Percentiles rank a stretch among this genome's conserved stretches.
phyloP scores from a whole-genome alignment of 1,140 invertebrate genomes.

The Drosophila novamexicana region DNA sequence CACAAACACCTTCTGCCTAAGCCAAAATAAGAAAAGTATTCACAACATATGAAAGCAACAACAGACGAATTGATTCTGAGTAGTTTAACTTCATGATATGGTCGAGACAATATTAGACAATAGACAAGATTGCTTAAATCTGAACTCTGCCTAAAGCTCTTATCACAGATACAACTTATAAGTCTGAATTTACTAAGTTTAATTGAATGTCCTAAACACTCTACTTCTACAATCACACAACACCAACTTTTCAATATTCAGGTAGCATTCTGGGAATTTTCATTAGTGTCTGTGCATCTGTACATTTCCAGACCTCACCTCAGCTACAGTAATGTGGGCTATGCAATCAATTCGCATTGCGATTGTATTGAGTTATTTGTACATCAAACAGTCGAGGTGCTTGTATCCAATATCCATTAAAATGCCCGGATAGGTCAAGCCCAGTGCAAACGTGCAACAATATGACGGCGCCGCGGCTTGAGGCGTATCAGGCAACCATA shows the following conservation, averaged over 20 bases:
- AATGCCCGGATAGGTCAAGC: conserved; percentile 11
- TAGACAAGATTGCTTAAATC: no score
- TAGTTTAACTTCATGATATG: no score
- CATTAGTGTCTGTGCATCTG: conserved; percentile 1
- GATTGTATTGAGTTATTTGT: conserved; percentile 31
- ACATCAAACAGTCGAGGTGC: conserved; percentile 20
- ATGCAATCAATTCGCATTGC: conserved; percentile 44
- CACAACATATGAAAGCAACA: not conserved
- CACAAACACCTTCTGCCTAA: not conserved
- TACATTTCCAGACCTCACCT: not conserved
- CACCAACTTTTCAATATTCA: not conserved
- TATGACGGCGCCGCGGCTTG: conserved; percentile 9
- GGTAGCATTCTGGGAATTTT: conserved; percentile 7
- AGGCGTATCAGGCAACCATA: conserved; percentile 12
- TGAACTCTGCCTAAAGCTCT: no score
- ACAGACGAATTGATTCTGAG: not conserved
- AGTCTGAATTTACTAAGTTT: no score
- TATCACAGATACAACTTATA: no score
- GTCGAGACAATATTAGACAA: no score
- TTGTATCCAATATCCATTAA: conserved; percentile 8
- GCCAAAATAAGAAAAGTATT: not conserved
- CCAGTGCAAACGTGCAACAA: conserved; percentile 17
- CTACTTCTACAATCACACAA: not conserved
- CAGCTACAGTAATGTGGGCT: conserved; percentile 9
- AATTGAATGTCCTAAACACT: no score